phyloP scores from a whole-genome alignment of 2,888 invertebrate genomes.

The Nyleta sp. region DNA sequence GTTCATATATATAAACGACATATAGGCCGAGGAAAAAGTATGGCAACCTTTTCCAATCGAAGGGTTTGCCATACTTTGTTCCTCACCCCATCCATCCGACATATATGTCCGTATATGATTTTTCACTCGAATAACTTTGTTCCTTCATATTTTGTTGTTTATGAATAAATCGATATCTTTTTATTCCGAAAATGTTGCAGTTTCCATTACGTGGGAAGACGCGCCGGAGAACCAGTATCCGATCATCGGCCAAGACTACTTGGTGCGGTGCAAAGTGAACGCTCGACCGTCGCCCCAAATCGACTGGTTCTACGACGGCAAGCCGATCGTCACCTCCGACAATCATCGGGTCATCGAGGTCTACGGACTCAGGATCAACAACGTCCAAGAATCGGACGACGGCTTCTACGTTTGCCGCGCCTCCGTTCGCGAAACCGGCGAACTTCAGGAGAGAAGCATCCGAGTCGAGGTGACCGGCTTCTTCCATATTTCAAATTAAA shows the following conservation, averaged over 20 bases:
- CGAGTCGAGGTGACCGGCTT: conserved; percentile 90
- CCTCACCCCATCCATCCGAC: too few species aligned
- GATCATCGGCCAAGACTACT: conserved; percentile 89
- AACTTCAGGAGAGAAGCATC: conserved; percentile 89
- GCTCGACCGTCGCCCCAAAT: conserved; percentile 94
- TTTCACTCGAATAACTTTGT: too few species aligned
- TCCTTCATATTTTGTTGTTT: too few species aligned
- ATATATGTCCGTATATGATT: too few species aligned
- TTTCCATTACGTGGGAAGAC: conserved; percentile 93
- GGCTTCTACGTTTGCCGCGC: conserved; percentile 94
- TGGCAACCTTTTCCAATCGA: too few species aligned
- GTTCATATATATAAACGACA: too few species aligned
- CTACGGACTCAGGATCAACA: conserved; percentile 90
- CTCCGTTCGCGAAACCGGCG: conserved; percentile 89
- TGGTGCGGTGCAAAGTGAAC: conserved; percentile 92
- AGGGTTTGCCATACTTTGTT: too few species aligned
- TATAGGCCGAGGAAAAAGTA: too few species aligned
- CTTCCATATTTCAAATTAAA: too few species aligned
- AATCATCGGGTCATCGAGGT: conserved; percentile 89
- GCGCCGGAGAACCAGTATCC: conserved; percentile 93
- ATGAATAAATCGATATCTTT: conserved; percentile 7
- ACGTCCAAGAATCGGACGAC: conserved; percentile 91
- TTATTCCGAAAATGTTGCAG: conserved; percentile 83
- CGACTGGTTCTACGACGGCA: conserved; percentile 92
- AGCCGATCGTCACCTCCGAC: conserved; percentile 86